phyloP scores from a whole-genome alignment of 2,888 invertebrate species.

The Eubasilissa splendida region DNA sequence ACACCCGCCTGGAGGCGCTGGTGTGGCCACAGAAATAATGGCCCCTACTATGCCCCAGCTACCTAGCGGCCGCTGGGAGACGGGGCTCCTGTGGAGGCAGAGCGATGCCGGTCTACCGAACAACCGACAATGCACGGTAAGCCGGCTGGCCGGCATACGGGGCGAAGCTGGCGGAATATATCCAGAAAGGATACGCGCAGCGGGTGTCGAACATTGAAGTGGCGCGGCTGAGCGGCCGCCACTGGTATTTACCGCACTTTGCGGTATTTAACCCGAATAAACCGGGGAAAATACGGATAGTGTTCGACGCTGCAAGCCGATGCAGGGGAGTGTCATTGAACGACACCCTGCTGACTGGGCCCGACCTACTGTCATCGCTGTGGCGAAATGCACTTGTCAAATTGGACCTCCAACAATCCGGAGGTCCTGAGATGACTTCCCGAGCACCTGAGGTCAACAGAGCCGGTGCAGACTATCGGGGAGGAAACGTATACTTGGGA shows the following conservation, averaged over 20 bases:
- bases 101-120: background rate
- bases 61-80: background rate
- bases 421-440: background rate
- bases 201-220: background rate
- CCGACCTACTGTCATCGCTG: constrained; percentile 60
- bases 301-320: constrained; percentile 61
- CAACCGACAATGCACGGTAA: no score
- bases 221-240: background rate
- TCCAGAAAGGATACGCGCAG: constrained; percentile 27
- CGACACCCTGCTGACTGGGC: constrained; percentile 59
- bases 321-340: constrained; percentile 59
- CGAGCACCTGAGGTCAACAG: background rate
- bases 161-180: background rate
- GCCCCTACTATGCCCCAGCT: background rate
- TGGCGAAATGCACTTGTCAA: background rate
- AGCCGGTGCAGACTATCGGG: background rate
- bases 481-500: background rate
- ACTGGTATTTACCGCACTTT: no score
- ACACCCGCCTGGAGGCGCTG: no score
- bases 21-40: no score
- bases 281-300: constrained; percentile 60
- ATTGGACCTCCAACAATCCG: constrained; percentile 14
- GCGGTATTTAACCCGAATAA: constrained; percentile 57
- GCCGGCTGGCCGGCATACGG: constrained; percentile 5
- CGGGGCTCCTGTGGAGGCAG: constrained; percentile 1